Conservation (phyloP, 2,888 invertebrate genomes). For the Troides helena region DNA sequence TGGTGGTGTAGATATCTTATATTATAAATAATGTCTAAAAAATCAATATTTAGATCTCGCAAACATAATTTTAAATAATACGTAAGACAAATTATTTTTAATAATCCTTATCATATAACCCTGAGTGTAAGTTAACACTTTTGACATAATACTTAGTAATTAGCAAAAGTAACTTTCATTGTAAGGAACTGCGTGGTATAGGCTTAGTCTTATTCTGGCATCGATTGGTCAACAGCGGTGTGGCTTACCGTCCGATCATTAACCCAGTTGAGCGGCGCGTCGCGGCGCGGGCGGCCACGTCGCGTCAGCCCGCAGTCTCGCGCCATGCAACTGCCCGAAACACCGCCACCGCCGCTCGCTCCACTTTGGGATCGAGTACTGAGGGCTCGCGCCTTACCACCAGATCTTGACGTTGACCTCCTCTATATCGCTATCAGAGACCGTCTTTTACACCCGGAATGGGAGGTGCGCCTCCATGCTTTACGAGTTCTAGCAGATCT, state of each 20-base stretch:
- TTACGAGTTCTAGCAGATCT: constrained; percentile 89
- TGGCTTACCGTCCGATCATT: constrained; percentile 77
- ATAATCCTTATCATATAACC: background rate
- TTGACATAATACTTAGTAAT: background rate
- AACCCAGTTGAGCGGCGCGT: constrained; percentile 76
- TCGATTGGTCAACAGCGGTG: constrained; percentile 76
- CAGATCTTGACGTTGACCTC: constrained; percentile 82
- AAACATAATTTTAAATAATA: too few relatives aligned
- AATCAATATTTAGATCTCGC: too few relatives aligned
- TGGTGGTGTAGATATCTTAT: too few relatives aligned
- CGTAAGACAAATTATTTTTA: too few relatives aligned
- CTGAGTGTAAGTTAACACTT: background rate
- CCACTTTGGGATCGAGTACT: constrained; percentile 91
- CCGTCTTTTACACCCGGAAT: constrained; percentile 88
- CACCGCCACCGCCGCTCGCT: constrained; percentile 80
- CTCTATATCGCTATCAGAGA: constrained; percentile 87
- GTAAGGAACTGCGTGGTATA: constrained; percentile 36
- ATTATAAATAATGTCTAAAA: too few relatives aligned
- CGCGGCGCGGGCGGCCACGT: constrained; percentile 71
- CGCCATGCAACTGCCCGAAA: constrained; percentile 74
- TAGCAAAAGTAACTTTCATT: constrained; percentile 2
- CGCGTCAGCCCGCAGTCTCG: constrained; percentile 41
- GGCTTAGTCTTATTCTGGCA: constrained; percentile 41
- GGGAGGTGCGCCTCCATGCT: constrained; percentile 91
- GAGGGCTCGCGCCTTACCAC: constrained; percentile 86